Base-by-base conservation (phyloP, 2,113 vertebrate species). In the Heliornis fulica region DNA sequence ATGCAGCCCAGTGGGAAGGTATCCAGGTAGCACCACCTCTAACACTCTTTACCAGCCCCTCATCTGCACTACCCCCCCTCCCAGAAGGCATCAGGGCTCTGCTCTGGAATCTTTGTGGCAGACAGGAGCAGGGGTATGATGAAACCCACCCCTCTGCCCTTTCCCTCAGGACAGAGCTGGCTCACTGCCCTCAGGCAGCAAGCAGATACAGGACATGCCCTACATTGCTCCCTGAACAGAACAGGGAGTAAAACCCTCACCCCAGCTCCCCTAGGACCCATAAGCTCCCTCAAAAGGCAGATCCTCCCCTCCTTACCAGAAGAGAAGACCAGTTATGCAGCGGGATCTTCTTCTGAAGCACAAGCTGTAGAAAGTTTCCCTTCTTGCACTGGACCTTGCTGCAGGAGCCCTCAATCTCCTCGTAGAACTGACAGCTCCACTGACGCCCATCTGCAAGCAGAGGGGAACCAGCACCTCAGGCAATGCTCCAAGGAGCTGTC, bases 331-430 rank as follows among this genome's bases (percentile, higher is more conserved):
- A 99, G 23, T 93, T 98, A 95, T 99, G 98, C 87, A 99, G 98
- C 28, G 99, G 99, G 87, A 99, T 99, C 97, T 99, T 99, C 97
- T 99, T 99, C 93, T 99, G 98, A 97, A 99, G 97, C 53, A 98
- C 96, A 48, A 99, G 97, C 41, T 99, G 99, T 46, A 99, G 97
- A 59, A 99, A 97, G 50, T 98, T 98, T 48, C 99, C 98, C 80
- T 99, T 99, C 72, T 99, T 99, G 96, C 97, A 98, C 87, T 99
- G 99, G 25, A 99, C 88, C 97, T 99, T 99, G 95, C 98, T 98
- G 90, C 99, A 99, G 5, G 99, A 99, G 45, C 99, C 97, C 95
- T 99, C 99, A 7, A 99, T 99, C 92, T 99, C 99, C 78, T 98
- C 98, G 11, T 98, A 98, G 89, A 99, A 98, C 43, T 98, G 98